Evolutionary conservation across 2,797 vertebrate species (phyloP).

Genomic region (Pangasius sanitwongsei): DNA sequence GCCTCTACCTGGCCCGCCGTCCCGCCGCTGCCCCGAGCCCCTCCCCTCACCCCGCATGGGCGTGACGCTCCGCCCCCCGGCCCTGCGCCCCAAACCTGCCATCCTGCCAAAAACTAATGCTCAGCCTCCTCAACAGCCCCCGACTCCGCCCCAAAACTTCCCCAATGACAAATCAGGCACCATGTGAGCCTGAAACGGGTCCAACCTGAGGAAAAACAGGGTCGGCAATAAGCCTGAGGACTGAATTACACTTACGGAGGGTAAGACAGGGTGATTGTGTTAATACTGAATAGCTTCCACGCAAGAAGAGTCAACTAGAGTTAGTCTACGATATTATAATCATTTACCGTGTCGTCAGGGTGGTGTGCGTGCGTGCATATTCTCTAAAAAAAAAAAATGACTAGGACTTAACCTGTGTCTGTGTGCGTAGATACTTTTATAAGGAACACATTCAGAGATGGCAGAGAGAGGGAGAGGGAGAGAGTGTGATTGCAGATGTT

Average conservation of each 20-base stretch:
- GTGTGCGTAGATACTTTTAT: slow-evolving; percentile 85
- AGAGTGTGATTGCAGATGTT: neutral
- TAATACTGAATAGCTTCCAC: slow-evolving; percentile 67
- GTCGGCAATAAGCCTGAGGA: slow-evolving; percentile 70
- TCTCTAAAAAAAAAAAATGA: slow-evolving; percentile 78
- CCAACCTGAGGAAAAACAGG: slow-evolving; percentile 61
- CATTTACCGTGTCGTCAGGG: slow-evolving; percentile 84
- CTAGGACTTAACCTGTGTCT: slow-evolving; percentile 84
- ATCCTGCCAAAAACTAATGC: slow-evolving; percentile 91
- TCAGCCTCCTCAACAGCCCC: slow-evolving; percentile 70
- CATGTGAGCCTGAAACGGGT: slow-evolving; percentile 83
- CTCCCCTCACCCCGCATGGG: slow-evolving; percentile 87
- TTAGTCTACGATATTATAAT: slow-evolving; percentile 81
- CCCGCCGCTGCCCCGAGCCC: slow-evolving; percentile 83
- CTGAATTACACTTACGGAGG: slow-evolving; percentile 58
- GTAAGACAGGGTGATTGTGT: slow-evolving; percentile 72
- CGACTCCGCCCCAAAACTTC: slow-evolving; percentile 82
- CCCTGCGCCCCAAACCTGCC: slow-evolving; percentile 92
- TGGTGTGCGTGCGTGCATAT: slow-evolving; percentile 80
- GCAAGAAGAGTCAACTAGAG: slow-evolving; percentile 58
- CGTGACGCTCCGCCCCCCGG: slow-evolving; percentile 89
- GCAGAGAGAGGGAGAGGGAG: slow-evolving; percentile 34
- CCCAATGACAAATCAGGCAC: slow-evolving; percentile 96
- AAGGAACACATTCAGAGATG: slow-evolving; percentile 64
- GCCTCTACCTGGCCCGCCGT: slow-evolving; percentile 72